Conservation (phyloP, 2,797 vertebrate species). For the Myripristis jacobus region DNA sequence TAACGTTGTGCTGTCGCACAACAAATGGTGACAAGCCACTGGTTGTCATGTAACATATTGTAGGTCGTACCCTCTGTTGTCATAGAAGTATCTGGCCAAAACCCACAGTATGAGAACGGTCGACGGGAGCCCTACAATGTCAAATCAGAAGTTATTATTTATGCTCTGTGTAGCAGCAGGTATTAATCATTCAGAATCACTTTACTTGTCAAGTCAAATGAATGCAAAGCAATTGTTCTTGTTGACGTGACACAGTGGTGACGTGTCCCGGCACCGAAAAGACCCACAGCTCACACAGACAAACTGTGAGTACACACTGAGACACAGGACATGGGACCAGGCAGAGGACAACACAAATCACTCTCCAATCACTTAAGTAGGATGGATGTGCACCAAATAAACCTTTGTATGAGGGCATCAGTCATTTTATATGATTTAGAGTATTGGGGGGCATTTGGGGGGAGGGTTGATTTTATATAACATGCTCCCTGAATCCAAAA, state of each 20-base stretch:
- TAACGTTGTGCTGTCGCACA: neutral
- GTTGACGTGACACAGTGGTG: neutral
- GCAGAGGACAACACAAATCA: too few relatives aligned
- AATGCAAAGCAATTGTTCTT: neutral
- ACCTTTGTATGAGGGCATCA: too few relatives aligned
- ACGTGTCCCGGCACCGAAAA: too few relatives aligned
- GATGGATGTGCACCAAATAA: too few relatives aligned
- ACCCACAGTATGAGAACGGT: conserved; percentile 86
- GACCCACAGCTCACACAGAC: too few relatives aligned
- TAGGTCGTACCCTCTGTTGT: conserved; percentile 83
- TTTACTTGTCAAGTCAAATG: conserved; percentile 28
- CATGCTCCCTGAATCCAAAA: too few relatives aligned
- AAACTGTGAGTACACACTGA: too few relatives aligned
- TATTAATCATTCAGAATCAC: neutral
- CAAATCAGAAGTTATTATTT: conserved; percentile 45
- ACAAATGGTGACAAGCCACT: neutral
- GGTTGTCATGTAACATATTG: neutral
- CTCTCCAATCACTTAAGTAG: too few relatives aligned
- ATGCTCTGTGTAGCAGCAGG: neutral
- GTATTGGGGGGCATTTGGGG: too few relatives aligned
- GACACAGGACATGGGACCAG: too few relatives aligned
- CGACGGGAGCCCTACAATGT: conserved; percentile 84
- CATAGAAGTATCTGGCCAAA: conserved; percentile 85
- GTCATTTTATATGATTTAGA: too few relatives aligned
- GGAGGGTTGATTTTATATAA: too few relatives aligned